Base-by-base conservation (phyloP, 92 coral and sea anemone genomes). In the Siderastrea radians region DNA sequence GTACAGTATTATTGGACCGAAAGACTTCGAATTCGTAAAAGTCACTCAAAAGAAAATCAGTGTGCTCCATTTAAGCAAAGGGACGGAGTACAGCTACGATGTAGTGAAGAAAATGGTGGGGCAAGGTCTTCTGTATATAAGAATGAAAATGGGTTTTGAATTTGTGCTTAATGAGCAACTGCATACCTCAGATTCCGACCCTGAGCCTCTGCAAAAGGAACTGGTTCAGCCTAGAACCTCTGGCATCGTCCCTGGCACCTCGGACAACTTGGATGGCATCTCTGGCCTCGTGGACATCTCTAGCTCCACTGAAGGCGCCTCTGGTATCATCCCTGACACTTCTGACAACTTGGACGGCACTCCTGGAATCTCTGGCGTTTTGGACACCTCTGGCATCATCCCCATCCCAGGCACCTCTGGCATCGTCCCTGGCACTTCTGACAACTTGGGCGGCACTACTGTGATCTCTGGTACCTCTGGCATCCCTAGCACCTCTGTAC, bases 11-110 rank as follows among this genome's bases (percentile, higher is more conserved):
- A 59, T 93, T 49, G 84, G 87, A 15, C 46, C 49, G 72, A 48
- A 70, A 62, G 87, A 90, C 45, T 93, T 93, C 68, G 93, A 90
- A 78, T 93, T 90, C 54, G 93, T 93, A 5, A 90, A 93, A 65
- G 91, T 82, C 38, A 78, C 91, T 26, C 96, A 86, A 72, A 90
- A 93, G 72, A 92, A 85, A 61, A 89, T 93, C 38, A 71, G 86
- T 52, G 69, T 89, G 17, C 64, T 92, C 13, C 46, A 81, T 45
- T 68, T 90, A 44, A 86, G 68, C 52, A 70, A 82, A 51, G 78
- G 79, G 7, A 90, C 84, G 1, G 93, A 93, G 73, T 90, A 90
- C 51, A 93, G 74, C 12, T 93, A 75, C 79, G 61, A 49, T 85
- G 91, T 82, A 53, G 85, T 86, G 61, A 93, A 86, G 81, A 89